Evolutionary conservation across 2,888 invertebrate species (phyloP), one percentile per base, ranked within the genome.

Genomic region (Deroplatys truncata): DNA sequence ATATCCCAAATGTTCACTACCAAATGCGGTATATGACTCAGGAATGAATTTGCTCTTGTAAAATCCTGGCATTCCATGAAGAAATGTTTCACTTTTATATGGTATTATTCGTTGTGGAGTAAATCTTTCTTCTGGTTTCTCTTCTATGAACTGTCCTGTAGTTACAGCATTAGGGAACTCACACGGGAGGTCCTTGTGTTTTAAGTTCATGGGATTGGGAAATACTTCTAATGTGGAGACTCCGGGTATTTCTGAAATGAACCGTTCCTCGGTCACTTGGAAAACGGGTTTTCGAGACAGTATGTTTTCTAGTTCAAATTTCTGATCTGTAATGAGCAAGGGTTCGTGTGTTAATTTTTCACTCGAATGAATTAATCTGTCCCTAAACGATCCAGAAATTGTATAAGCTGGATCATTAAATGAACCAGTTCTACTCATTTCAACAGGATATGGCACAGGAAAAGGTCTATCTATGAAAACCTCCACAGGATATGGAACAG

Each of bases 371-470:
- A 20, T 9, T 56, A 15, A 20, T 56, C 20, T 20, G 56, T 20
- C 4, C 7, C 5, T 16, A 56, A 56, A 56, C 8, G 16, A 5
- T 16, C 56, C 56, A 2, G 7, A 1, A 2, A 16, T 20, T 56
- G 4, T 16, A 56, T 49, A 49, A 15, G 49, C 8, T 49, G 2
- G 49, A 49, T 13, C 1, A 15, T 56, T 7, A 4, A 56, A 56
- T 16, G 56, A 93, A 1, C 94, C 93, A 91, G 94, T 93, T 13
- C 13, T 43, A 43, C 13, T 43, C 13, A 43, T 43, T 89, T 96
- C 95, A 90, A 95, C 95, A 90, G 96, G 95, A 0, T 96, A 95
- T 16, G 96, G 96, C 29, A 96, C 96, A 94, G 94, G 86, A n/a
- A 93, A 91, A 0, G 88, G 90, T 91, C 94, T 94, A 90, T 94